Evolutionary conservation across 2,888 invertebrate species (phyloP).

Genomic region (Netelia inedita): DNA sequence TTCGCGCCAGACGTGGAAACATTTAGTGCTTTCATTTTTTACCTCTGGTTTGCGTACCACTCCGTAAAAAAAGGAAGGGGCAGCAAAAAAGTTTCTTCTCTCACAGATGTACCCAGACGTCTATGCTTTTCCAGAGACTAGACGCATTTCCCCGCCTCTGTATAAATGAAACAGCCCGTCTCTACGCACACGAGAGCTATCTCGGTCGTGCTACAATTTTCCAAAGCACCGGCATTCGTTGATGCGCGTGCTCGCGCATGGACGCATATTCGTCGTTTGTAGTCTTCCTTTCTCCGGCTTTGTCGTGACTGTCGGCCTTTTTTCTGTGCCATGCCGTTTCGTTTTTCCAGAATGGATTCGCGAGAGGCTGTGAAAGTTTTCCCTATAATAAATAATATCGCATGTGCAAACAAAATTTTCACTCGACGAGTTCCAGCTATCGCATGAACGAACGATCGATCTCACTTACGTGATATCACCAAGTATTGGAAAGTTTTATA

Average conservation of each 20-base stretch:
- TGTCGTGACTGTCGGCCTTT: slow-evolving; percentile 2
- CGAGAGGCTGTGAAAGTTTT: slow-evolving; percentile 26
- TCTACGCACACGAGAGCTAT: neutral
- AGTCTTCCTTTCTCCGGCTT: slow-evolving; percentile 15
- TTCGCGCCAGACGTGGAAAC: slow-evolving; percentile 29
- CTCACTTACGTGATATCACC: too few relatives aligned
- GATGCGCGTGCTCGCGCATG: slow-evolving; percentile 23
- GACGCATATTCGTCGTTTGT: slow-evolving; percentile 38
- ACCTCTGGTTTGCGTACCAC: slow-evolving; percentile 34
- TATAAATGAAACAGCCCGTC: slow-evolving; percentile 7
- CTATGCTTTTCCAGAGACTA: neutral
- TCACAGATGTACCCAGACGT: neutral
- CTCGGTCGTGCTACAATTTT: slow-evolving; percentile 28
- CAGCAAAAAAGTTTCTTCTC: slow-evolving; percentile 10
- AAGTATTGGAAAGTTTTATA: too few relatives aligned
- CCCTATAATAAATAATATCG: neutral
- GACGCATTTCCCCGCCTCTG: neutral
- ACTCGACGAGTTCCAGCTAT: too few relatives aligned
- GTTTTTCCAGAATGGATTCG: slow-evolving; percentile 8
- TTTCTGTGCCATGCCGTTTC: neutral
- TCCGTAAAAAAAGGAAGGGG: slow-evolving; percentile 18
- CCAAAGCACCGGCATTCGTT: slow-evolving; percentile 25
- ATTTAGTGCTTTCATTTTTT: slow-evolving; percentile 39
- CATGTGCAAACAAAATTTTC: neutral
- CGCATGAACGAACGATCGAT: too few relatives aligned